A percentile compares a stretch with the other conserved stretches of the same genome.
These are phyloP conservation scores for Morpho helenor DNA, from an alignment of 2,888 invertebrate species.

Conservation along the genomic window DNA sequence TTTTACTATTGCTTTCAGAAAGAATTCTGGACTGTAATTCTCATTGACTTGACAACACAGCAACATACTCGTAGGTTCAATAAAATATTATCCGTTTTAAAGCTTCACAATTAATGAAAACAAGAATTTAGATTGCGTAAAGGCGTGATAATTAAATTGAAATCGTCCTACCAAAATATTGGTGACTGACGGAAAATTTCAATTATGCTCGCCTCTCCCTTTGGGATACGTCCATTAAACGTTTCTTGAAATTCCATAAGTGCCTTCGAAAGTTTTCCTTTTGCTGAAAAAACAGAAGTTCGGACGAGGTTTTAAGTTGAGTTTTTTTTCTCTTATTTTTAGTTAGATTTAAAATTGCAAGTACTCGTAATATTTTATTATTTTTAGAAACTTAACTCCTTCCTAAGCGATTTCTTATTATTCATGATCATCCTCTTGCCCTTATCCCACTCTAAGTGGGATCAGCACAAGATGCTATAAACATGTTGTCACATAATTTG, in stretches of 20 bases:
- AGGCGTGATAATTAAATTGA: constrained; percentile 21
- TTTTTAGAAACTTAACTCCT: too few species aligned
- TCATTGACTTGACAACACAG: too few species aligned
- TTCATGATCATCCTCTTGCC: too few species aligned
- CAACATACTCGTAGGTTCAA: too few species aligned
- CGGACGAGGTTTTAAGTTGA: constrained; percentile 5
- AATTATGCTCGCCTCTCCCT: constrained; percentile 26
- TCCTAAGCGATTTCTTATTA: too few species aligned
- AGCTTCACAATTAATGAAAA: neutral
- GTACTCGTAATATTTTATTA: too few species aligned
- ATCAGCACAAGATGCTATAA: too few species aligned
- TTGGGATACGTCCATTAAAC: constrained; percentile 24
- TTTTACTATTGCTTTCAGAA: too few species aligned
- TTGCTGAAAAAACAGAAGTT: constrained; percentile 20
- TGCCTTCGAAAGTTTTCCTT: constrained; percentile 22
- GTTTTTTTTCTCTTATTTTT: constrained; percentile 11
- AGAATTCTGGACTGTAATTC: too few species aligned
- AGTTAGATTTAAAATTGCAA: neutral
- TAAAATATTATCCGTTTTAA: too few species aligned
- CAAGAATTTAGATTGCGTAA: constrained; percentile 15
- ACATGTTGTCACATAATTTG: too few species aligned
- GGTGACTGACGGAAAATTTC: constrained; percentile 25
- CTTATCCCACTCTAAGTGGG: too few species aligned
- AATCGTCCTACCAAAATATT: constrained; percentile 24
- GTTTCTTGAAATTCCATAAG: constrained; percentile 22